phyloP scores from a whole-genome alignment of 2,888 invertebrate genomes.

The Drosophila sordidula region DNA sequence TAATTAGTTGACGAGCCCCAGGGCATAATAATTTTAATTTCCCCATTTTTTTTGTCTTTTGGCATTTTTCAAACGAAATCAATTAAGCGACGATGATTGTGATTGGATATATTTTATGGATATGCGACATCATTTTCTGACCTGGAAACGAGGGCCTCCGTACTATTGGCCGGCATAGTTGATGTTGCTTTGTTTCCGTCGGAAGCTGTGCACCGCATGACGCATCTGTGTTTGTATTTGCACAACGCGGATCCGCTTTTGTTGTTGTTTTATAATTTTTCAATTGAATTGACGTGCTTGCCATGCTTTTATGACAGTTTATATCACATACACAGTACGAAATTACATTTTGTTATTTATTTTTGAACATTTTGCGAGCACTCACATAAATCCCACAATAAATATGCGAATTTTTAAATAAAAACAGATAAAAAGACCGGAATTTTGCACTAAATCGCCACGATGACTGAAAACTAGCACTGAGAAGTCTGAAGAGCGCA shows the following conservation, averaged over 20 bases:
- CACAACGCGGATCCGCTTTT: slow-evolving; percentile 26
- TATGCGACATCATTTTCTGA: slow-evolving; percentile 18
- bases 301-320: slow-evolving; percentile 35
- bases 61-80: slow-evolving; percentile 27
- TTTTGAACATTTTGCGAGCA: slow-evolving; percentile 32
- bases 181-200: slow-evolving; percentile 73
- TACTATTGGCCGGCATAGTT: slow-evolving; percentile 52
- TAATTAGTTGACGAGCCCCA: slow-evolving; percentile 45
- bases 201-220: slow-evolving; percentile 52
- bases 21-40: slow-evolving; percentile 1
- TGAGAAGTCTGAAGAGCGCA: not conserved
- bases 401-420: slow-evolving; percentile 19
- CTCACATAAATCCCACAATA: slow-evolving; percentile 17
- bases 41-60: not conserved
- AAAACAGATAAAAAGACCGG: slow-evolving; percentile 7
- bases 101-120: slow-evolving; percentile 62
- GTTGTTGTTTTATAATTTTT: slow-evolving; percentile 30
- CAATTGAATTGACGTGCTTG: slow-evolving; percentile 44
- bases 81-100: slow-evolving; percentile 42
- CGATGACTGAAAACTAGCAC: slow-evolving; percentile 19
- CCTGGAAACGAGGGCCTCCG: slow-evolving; percentile 9
- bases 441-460: slow-evolving; percentile 11
- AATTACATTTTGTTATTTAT: slow-evolving; percentile 50
- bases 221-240: slow-evolving; percentile 41
- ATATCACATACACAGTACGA: slow-evolving; percentile 44